Evolutionary conservation across 2,888 invertebrate genomes (phyloP).

Genomic region (Diplazon laetatorius): DNA sequence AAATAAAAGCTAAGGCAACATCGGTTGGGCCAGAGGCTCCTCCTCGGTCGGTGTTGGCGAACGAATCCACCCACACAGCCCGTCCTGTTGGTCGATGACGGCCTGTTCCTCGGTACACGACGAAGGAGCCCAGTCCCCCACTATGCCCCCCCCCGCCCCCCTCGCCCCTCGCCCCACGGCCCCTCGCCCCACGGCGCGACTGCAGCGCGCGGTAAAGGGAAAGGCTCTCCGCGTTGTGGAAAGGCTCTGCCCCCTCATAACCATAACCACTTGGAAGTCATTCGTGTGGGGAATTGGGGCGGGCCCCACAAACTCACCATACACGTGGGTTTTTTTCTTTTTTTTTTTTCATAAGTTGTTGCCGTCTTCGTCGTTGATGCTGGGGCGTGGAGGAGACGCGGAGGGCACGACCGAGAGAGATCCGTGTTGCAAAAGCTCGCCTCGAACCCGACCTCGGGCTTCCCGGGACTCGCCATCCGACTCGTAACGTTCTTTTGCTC

Average conservation of each 20-base stretch:
- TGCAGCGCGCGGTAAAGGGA: too few species aligned
- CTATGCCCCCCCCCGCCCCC: too few species aligned
- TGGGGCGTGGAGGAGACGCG: too few species aligned
- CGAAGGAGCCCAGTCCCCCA: conserved; percentile 19
- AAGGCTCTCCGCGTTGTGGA: conserved; percentile 42
- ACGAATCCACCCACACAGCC: conserved; percentile 62
- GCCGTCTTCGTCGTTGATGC: conserved; percentile 44
- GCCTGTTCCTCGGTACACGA: conserved; percentile 48
- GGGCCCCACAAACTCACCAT: too few species aligned
- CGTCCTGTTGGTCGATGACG: conserved; percentile 44
- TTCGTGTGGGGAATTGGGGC: conserved; percentile 26
- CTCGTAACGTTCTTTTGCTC: too few species aligned
- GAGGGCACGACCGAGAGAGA: not conserved
- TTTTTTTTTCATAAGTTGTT: not conserved
- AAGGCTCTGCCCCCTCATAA: conserved; percentile 69
- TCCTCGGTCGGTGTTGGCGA: conserved; percentile 53
- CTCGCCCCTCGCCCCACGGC: too few species aligned
- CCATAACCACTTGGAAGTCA: conserved; percentile 67
- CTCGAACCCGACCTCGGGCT: conserved; percentile 64
- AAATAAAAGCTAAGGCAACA: conserved; percentile 26
- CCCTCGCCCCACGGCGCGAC: too few species aligned
- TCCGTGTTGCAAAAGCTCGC: conserved; percentile 21
- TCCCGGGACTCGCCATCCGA: too few species aligned
- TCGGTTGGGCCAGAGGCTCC: conserved; percentile 51
- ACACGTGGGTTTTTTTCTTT: too few species aligned